A percentile compares a stretch with the other conserved stretches of the same genome.
Conservation (phyloP, 2,113 vertebrate genomes). For the Gadus macrocephalus region DNA sequence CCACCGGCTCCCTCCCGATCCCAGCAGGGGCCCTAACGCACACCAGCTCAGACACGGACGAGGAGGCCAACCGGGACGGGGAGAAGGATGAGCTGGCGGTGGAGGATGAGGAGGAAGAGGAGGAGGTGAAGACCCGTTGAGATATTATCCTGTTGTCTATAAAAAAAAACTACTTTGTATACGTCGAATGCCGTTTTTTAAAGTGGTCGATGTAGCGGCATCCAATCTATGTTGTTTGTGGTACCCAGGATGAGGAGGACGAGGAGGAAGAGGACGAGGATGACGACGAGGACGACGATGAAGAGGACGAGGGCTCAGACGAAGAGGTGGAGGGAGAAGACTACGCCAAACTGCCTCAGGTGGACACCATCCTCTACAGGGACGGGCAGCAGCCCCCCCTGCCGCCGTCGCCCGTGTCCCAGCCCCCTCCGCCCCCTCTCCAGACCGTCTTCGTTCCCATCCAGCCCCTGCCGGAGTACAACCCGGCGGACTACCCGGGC, state of each 20-base stretch:
- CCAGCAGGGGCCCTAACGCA: slow-evolving; percentile 57
- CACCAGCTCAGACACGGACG: slow-evolving; percentile 80
- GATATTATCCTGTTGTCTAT: background rate
- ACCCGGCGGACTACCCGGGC: slow-evolving; percentile 84
- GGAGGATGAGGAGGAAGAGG: slow-evolving; percentile 57
- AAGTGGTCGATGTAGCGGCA: no score
- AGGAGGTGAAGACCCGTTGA: slow-evolving; percentile 37
- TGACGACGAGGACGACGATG: slow-evolving; percentile 68
- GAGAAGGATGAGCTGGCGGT: slow-evolving; percentile 51
- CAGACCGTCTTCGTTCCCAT: slow-evolving; percentile 87
- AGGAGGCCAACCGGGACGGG: slow-evolving; percentile 70
- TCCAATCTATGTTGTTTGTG: no score
- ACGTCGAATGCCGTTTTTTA: no score
- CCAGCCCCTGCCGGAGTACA: slow-evolving; percentile 90
- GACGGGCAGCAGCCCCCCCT: slow-evolving; percentile 72
- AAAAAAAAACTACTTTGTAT: no score
- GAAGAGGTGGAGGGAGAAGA: slow-evolving; percentile 85
- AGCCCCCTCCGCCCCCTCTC: slow-evolving; percentile 65
- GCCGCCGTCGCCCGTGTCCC: slow-evolving; percentile 59
- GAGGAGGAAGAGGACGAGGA: slow-evolving; percentile 49
- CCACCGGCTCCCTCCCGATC: slow-evolving; percentile 32
- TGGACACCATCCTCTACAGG: slow-evolving; percentile 84
- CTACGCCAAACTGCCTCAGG: slow-evolving; percentile 88
- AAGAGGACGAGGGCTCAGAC: slow-evolving; percentile 82
- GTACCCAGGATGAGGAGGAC: slow-evolving; percentile 35